A percentile compares a stretch with the other conserved stretches of the same genome.
Conservation (phyloP, 1,140 invertebrate genomes). For the Papilio polytes region DNA sequence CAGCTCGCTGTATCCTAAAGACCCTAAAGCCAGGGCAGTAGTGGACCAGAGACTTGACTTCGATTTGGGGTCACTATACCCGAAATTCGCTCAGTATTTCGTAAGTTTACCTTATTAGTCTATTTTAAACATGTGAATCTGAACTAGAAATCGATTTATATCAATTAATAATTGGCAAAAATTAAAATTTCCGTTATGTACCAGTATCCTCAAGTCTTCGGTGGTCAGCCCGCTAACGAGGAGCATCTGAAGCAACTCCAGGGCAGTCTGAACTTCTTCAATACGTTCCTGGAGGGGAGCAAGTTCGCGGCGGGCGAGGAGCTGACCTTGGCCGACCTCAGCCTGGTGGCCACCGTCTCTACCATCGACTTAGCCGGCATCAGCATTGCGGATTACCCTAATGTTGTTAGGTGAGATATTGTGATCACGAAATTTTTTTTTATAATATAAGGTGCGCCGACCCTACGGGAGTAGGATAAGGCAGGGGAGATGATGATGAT, state of each 20-base stretch:
- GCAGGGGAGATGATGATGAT: too few species aligned
- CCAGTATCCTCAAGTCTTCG: conserved; percentile 28
- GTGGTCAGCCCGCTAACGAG: conserved; percentile 64
- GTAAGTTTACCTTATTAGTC: conserved; percentile 9
- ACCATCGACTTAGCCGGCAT: conserved; percentile 86
- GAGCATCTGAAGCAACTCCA: conserved; percentile 86
- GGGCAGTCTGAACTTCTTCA: conserved; percentile 86
- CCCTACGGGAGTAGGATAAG: too few species aligned
- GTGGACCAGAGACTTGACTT: conserved; percentile 32
- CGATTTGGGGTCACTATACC: conserved; percentile 77
- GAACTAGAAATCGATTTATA: background rate
- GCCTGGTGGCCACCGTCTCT: conserved; percentile 85
- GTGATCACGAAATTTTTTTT: background rate
- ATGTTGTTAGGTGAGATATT: conserved; percentile 78
- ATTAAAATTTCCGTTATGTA: background rate
- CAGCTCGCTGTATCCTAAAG: conserved; percentile 88
- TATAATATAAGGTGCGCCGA: too few species aligned
- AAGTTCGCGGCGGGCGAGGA: conserved; percentile 87
- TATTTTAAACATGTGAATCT: too few species aligned
- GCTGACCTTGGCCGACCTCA: conserved; percentile 90
- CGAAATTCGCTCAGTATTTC: conserved; percentile 76
- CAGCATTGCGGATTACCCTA: conserved; percentile 85
- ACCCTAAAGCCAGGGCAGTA: conserved; percentile 64
- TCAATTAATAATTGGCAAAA: background rate
- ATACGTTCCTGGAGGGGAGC: conserved; percentile 86